phyloP scores from a whole-genome alignment of 2,113 vertebrate genomes.

The Hippocampus barbouri region DNA sequence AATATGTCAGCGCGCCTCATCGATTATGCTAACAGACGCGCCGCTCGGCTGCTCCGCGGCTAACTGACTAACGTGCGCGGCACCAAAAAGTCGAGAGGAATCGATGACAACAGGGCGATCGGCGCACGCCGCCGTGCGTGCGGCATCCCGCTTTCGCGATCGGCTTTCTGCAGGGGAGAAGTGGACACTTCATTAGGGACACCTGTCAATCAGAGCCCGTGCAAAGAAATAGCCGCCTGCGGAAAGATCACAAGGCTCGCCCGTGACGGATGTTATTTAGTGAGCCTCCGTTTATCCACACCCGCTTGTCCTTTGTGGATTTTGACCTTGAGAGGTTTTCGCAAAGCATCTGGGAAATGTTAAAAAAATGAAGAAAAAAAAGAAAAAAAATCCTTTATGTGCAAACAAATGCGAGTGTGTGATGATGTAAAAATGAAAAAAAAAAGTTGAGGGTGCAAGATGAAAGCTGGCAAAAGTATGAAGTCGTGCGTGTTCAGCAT shows the following conservation, averaged over 20 bases:
- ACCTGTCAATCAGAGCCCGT: too few species aligned
- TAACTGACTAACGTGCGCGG: conserved; percentile 11
- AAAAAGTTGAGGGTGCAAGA: background rate
- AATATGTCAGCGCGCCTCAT: conserved; percentile 52
- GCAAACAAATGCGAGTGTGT: too few species aligned
- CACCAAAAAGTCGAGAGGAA: conserved; percentile 20
- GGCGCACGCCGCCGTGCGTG: background rate
- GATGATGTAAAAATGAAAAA: too few species aligned
- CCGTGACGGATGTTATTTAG: too few species aligned
- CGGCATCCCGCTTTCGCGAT: background rate
- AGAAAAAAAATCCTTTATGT: too few species aligned
- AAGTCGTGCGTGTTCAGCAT: conserved; percentile 2
- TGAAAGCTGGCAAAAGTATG: conserved; percentile 9
- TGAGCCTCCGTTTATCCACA: too few species aligned
- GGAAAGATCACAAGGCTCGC: too few species aligned
- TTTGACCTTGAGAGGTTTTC: too few species aligned
- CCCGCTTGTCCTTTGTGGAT: too few species aligned
- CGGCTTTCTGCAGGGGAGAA: background rate
- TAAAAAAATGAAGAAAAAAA: too few species aligned
- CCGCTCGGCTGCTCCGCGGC: conserved; percentile 38
- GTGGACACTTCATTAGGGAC: background rate
- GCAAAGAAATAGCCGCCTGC: too few species aligned
- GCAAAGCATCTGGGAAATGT: too few species aligned
- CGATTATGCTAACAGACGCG: conserved; percentile 43
- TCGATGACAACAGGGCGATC: conserved; percentile 22